These are phyloP conservation scores for Lophura nycthemera DNA, from an alignment of 2,113 vertebrate species.

Conservation along the genomic window DNA sequence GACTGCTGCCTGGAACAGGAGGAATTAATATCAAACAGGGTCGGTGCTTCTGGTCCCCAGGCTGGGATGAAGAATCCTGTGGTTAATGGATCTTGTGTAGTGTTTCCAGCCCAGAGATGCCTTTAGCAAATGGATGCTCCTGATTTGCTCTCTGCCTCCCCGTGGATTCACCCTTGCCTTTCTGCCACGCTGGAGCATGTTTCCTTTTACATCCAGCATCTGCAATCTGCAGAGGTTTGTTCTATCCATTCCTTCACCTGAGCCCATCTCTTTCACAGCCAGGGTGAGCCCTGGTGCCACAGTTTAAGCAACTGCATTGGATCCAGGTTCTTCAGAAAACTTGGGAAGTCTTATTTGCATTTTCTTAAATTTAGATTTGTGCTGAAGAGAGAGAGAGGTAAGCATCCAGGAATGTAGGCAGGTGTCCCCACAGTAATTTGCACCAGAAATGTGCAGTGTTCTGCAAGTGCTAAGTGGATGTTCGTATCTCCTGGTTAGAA, in stretches of 20 bases:
- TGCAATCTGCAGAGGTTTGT: neutral
- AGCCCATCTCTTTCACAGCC: neutral
- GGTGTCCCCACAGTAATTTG: neutral
- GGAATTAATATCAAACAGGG: neutral
- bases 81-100: neutral
- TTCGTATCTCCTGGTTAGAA: neutral
- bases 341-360: neutral
- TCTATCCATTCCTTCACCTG: neutral
- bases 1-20: neutral
- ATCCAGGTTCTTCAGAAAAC: neutral
- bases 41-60: neutral
- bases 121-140: neutral
- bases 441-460: neutral
- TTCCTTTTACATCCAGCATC: accelerated
- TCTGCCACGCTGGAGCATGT: accelerated
- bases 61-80: too few species aligned
- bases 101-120: neutral
- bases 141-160: neutral
- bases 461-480: neutral
- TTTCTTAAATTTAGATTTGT: neutral
- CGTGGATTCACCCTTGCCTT: neutral
- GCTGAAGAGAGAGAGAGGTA: neutral
- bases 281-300: neutral
- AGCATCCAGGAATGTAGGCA: accelerated
- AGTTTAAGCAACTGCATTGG: neutral